Base-by-base conservation (phyloP, 2,888 invertebrate species). In the Margaritifera margaritifera region DNA sequence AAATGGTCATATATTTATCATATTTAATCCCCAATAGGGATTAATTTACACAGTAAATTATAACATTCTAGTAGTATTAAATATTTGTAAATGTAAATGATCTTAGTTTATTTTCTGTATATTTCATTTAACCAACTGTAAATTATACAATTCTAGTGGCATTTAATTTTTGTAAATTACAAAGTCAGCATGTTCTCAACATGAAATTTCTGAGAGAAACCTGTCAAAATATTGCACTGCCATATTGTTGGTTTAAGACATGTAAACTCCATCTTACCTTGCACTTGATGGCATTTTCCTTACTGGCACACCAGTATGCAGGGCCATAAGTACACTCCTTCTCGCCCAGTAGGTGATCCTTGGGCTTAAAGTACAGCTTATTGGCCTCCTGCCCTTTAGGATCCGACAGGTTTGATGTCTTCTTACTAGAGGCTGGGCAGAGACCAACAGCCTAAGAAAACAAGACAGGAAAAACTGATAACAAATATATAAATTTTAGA, bases 301-400 rank as follows among this genome's bases (percentile, higher is more conserved):
- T 68, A 62, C 62, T 80, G 27, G 72, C 76, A 72, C 87, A 86
- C 86, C 87, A 87, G 76, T 78, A 85, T 22, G 80, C 63, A 8
- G 87, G 87, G 6, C 87, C 87, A 64, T 74, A 84, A 15, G 83
- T 80, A 69, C 87, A 87, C 66, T 83, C 76, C 52, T 80, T 76
- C 50, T 56, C 60, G n/a, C 85, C 87, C 54, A 85, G 64, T 42
- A 78, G 24, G 0, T 64, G 66, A 3, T 59, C 50, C 27, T 18
- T 69, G 6, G 69, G 69, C 53, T 72, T 71, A 66, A 75, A 81
- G 58, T 58, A 75, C 58, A 77, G 68, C 3, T 55, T 71, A 57
- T 58, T 66, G 52, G 72, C 64, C 24, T 64, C 52, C 11, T 19
- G n/a, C 4, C 42, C 42, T 42, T 42, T 42, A 42, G 42, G 15